Base-by-base conservation (phyloP, 2,797 vertebrate species). In the Pelobates cultripes region DNA sequence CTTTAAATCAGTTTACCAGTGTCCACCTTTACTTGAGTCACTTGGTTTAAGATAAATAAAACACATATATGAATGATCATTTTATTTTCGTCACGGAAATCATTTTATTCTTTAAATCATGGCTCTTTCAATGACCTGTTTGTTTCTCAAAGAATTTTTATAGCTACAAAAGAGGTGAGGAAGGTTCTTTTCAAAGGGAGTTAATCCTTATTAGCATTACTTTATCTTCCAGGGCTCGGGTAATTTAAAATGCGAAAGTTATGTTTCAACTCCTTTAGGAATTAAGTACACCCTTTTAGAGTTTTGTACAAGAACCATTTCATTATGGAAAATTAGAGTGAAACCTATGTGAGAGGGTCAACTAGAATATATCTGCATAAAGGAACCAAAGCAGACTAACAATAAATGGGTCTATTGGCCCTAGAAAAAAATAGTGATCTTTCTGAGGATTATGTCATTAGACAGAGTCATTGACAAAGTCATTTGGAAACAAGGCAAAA, bases 71-170 rank as follows among this genome's bases (percentile, higher is more conserved):
- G 42, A 73, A 13, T 63, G 60, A 41, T 73, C 28, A 67, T 43
- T 75, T 75, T 71, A 40, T 47, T 70, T 75, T 70, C 73, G 61
- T 42, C 64, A 64, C 12, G 12, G 47, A 47, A 28, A 55, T n/a
- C 12, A 15, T 53, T 66, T 67, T 72, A 12, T 72, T 80, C 67
- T 51, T 6, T 51, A 73, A 82, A 66, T 70, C 74, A 73, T 78
- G 63, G 61, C 63, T 77, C 80, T 82, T 72, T 82, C 80, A 82
- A 78, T 82, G 80, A 82, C 75, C 80, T 77, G 80, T 82, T 82
- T 82, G 80, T 82, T 82, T 82, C 80, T 77, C 75, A 82, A 77
- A 82, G 80, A 74, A 82, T 64, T 82, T 82, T 77, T 73, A 64
- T 42, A 73, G 70, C 75, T 77, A 77, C 75, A 82, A 82, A 77